Evolutionary conservation across 2,888 invertebrate species (phyloP), one percentile per base, ranked within the genome.

Genomic region (Eremobia ochroleuca): DNA sequence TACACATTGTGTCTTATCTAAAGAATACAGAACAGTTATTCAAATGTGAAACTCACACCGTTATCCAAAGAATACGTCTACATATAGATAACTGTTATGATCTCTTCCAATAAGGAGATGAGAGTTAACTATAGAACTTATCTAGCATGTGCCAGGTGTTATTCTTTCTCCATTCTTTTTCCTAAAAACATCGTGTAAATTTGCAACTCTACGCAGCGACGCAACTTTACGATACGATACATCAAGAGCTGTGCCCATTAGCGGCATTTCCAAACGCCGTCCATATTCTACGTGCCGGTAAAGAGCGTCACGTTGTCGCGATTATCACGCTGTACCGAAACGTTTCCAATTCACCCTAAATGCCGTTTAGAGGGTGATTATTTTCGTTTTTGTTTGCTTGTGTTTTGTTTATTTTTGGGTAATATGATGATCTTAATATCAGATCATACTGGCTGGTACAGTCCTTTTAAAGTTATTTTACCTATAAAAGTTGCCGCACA

Each of bases 221-320:
- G 61, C 68, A 82, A 71, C 67, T 76, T 82, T 82, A 72, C 68
- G 76, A 83, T 72, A 77, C 82, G 70, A 88, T 88, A 86, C 77
- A 76, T 88, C 88, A 81, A 87, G 89, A 84, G 81, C 83, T 78
- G 78, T 59, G 84, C 79, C 90, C 92, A 92, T 92, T 92, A 91
- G 92, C 86, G 88, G 86, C 83, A 85, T 79, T 90, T 89, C 82
- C 88, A 91, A 91, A 88, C 89, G 89, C 82, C 89, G 87, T 87
- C 89, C 90, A 93, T 93, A 91, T 92, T 91, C 91, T 93, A 93
- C 93, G 93, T 93, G 93, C 91, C 89, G 88, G 86, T 90, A 91
- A 90, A 89, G 86, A 86, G 81, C 82, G 88, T 88, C 92, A 92
- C 93, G 93, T 90, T 85, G 88, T 82, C 75, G 83, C 90, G 91